A percentile compares a stretch with the other conserved stretches of the same genome.
Conservation (phyloP, 1,140 invertebrate genomes). For the Melanaphis sacchari region DNA sequence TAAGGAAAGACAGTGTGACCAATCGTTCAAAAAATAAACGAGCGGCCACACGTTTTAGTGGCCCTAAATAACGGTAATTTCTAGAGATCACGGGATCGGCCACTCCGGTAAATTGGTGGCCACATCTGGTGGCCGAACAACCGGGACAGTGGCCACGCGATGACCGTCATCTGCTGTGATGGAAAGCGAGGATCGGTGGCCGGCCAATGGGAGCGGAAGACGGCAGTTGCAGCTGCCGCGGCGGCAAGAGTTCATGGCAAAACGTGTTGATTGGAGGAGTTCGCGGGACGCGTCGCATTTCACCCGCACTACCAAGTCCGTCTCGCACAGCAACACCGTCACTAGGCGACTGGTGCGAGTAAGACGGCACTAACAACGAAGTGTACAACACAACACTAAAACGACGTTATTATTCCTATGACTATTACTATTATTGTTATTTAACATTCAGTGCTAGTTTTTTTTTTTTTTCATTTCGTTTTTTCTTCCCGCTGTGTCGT, state of each 20-base stretch:
- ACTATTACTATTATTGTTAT: slow-evolving; percentile 1
- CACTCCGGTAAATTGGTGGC: background rate
- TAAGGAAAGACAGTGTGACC: background rate
- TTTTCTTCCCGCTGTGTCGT: slow-evolving; percentile 38
- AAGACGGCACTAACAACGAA: background rate
- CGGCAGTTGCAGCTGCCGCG: background rate
- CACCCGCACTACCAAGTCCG: background rate
- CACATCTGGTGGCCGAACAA: background rate
- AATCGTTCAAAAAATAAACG: background rate
- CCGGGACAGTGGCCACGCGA: background rate
- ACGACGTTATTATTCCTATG: background rate
- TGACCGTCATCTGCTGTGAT: background rate
- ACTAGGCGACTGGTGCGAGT: background rate
- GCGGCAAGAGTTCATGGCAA: background rate
- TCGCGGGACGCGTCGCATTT: background rate
- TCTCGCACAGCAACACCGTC: background rate
- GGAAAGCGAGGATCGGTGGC: background rate
- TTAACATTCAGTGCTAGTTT: background rate
- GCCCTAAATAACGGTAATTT: background rate
- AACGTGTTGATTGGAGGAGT: background rate
- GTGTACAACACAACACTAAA: background rate
- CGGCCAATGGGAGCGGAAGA: background rate
- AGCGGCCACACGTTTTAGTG: background rate
- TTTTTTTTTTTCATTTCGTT: slow-evolving; percentile 10
- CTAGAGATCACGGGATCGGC: background rate